phyloP scores from a whole-genome alignment of 2,797 vertebrate species.

The Ctenochaetus hawaiiensis region DNA sequence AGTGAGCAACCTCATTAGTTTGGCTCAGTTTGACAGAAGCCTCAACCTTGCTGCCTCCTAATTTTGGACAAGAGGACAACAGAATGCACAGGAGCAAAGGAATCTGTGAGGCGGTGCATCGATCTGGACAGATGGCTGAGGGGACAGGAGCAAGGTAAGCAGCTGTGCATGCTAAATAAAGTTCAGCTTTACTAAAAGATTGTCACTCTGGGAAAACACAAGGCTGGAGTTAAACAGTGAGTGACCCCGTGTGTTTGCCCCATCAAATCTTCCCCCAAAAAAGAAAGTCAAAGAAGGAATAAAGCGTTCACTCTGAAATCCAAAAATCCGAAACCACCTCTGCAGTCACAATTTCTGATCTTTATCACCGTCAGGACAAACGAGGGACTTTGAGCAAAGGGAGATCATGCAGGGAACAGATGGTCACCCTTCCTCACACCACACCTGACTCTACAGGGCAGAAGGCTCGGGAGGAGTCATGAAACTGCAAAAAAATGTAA shows the following conservation, averaged over 20 bases:
- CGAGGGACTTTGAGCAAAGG: constrained; percentile 36
- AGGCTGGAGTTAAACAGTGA: background rate
- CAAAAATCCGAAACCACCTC: background rate
- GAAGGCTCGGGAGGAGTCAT: constrained; percentile 29
- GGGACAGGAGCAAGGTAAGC: constrained; percentile 57
- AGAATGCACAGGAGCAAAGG: constrained; percentile 38
- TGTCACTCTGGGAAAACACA: constrained; percentile 41
- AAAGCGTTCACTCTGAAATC: background rate
- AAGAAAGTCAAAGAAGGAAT: background rate
- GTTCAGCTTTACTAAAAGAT: constrained; percentile 41
- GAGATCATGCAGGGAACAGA: constrained; percentile 67
- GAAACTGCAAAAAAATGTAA: constrained; percentile 27
- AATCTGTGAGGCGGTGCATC: constrained; percentile 43
- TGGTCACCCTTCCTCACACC: constrained; percentile 64
- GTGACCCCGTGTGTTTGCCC: background rate
- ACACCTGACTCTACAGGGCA: constrained; percentile 51
- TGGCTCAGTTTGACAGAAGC: constrained; percentile 71
- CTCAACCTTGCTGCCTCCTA: constrained; percentile 68
- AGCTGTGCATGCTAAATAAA: constrained; percentile 68
- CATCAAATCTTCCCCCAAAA: constrained; percentile 2
- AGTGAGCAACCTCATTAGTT: constrained; percentile 65
- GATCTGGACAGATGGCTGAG: constrained; percentile 71
- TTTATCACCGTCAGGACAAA: constrained; percentile 1
- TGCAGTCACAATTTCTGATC: background rate
- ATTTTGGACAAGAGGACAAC: constrained; percentile 67